Percentiles rank a stretch among this genome's conserved stretches.
phyloP scores from a whole-genome alignment of 2,113 vertebrate species.

The Chascanopsetta lugubris region DNA sequence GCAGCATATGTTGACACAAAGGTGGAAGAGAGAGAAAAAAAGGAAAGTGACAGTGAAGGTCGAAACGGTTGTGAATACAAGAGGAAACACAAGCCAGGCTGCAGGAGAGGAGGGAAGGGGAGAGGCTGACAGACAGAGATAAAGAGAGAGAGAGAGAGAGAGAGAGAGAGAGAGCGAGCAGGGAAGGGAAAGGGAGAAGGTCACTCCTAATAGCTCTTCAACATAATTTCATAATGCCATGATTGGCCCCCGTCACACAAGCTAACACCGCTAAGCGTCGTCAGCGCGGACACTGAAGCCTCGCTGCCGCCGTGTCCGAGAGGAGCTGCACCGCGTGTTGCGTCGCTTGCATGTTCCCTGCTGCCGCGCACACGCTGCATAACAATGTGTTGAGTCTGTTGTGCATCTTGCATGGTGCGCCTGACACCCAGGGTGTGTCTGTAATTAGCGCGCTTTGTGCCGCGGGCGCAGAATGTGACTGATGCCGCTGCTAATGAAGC shows the following conservation, averaged over 20 bases:
- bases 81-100: constrained; percentile 31
- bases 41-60: constrained; percentile 56
- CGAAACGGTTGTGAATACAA: constrained; percentile 46
- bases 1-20: constrained; percentile 22
- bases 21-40: constrained; percentile 14
- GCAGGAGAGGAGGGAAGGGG: constrained; percentile 48
- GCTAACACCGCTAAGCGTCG: constrained; percentile 51
- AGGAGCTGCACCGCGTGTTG: constrained; percentile 9
- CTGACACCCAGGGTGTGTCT: constrained; percentile 65
- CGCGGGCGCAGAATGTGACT: constrained; percentile 49
- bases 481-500: constrained; percentile 69
- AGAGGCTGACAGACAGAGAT: constrained; percentile 55
- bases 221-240: constrained; percentile 77
- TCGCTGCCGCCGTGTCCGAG: constrained; percentile 1
- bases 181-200: constrained; percentile 58
- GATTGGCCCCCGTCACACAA: constrained; percentile 65
- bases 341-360: constrained; percentile 23
- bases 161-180: constrained; percentile 36
- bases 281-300: constrained; percentile 30
- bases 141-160: constrained; percentile 44
- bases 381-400: constrained; percentile 22
- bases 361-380: constrained; percentile 28
- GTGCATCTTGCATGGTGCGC: constrained; percentile 41
- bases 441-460: constrained; percentile 63
- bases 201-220: constrained; percentile 76